Evolutionary conservation across 2,888 invertebrate genomes (phyloP).

Genomic region (Apodemia mormo): DNA sequence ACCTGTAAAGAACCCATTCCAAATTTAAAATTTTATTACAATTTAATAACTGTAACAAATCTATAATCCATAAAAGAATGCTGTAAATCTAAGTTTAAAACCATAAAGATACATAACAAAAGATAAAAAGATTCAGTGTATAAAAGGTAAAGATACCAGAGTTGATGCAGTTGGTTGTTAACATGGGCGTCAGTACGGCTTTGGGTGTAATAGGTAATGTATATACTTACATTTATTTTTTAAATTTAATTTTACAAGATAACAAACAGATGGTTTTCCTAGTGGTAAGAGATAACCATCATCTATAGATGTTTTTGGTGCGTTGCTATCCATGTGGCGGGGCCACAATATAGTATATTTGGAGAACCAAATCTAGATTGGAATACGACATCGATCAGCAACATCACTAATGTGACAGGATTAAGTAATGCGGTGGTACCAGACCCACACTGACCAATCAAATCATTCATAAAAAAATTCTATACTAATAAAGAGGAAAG

Average conservation of each 20-base stretch:
- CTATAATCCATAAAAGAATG: background rate
- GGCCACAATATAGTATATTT: background rate
- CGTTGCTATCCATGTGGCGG: no score
- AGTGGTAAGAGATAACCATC: no score
- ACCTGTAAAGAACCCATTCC: no score
- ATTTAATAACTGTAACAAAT: background rate
- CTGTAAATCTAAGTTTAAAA: background rate
- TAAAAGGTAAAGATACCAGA: background rate
- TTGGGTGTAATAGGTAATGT: constrained; percentile 11
- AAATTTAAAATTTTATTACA: no score
- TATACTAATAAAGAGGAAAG: no score
- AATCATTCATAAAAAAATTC: no score
- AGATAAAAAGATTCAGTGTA: constrained; percentile 8
- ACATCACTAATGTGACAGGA: no score
- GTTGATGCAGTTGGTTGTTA: background rate
- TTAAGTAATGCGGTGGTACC: no score
- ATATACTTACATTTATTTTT: background rate
- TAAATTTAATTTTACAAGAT: background rate
- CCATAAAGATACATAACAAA: background rate
- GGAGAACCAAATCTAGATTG: background rate
- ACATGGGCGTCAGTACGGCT: background rate
- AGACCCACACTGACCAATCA: no score
- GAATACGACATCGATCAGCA: background rate
- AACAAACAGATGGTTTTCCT: no score
- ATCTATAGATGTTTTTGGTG: no score